Percentiles rank a stretch among this genome's conserved stretches.
Evolutionary conservation across 2,113 vertebrate species (phyloP).

Genomic region (Salvelinus alpinus): DNA sequence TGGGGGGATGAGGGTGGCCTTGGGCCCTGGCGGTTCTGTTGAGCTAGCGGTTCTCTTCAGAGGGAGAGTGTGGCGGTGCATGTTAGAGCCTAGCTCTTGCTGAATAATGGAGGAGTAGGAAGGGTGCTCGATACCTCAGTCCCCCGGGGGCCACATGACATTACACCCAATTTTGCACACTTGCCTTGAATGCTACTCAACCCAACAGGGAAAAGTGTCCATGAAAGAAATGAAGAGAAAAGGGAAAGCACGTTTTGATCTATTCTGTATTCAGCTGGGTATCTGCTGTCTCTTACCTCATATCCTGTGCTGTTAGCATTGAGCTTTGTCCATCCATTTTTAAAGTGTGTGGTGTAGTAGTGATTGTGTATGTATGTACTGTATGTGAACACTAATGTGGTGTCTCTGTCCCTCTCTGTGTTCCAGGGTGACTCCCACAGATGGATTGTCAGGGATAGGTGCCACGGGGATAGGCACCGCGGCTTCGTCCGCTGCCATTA

Average conservation of each 20-base stretch:
- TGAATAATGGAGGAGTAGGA: slow-evolving; percentile 53
- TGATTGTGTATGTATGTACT: not conserved
- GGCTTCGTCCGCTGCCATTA: too few relatives aligned
- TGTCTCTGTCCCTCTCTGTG: slow-evolving; percentile 18
- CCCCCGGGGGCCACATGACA: slow-evolving; percentile 67
- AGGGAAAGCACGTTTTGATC: too few relatives aligned
- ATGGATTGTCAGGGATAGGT: slow-evolving; percentile 31
- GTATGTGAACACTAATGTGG: not conserved
- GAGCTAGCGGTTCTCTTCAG: not conserved
- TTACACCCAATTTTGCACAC: slow-evolving; percentile 73
- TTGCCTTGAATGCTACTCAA: slow-evolving; percentile 59
- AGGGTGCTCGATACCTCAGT: slow-evolving; percentile 53
- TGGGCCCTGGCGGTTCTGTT: not conserved
- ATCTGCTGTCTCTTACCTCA: slow-evolving; percentile 38
- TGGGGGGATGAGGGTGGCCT: not conserved
- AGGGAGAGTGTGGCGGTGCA: not conserved
- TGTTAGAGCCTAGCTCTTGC: slow-evolving; percentile 21
- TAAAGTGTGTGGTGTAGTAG: slow-evolving; percentile 9
- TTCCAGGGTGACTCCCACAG: slow-evolving; percentile 86
- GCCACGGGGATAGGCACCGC: too few relatives aligned
- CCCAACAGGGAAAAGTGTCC: slow-evolving; percentile 65
- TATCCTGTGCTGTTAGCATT: too few relatives aligned
- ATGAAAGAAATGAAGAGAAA: slow-evolving; percentile 43
- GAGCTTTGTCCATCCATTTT: slow-evolving; percentile 23
- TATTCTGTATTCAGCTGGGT: too few relatives aligned